Evolutionary conservation across 2,113 vertebrate genomes (phyloP), one percentile per base, ranked within the genome.

Genomic region (Climacteris rufus): DNA sequence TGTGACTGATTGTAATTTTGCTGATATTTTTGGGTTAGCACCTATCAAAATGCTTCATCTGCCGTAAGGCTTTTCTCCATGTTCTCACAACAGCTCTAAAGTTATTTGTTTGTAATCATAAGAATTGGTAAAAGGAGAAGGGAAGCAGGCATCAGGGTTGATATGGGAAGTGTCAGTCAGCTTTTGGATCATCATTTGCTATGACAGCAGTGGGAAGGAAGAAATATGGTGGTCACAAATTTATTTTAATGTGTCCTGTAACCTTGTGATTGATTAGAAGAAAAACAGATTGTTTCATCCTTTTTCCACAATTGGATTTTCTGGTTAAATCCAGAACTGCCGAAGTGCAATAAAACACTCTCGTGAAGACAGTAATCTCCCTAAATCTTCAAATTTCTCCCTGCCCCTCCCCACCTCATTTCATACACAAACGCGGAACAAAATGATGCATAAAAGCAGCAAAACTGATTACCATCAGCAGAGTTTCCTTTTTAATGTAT

Each of bases 391-490:
- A 68, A 7, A 71, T 92, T 89, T 79, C 40, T n/a, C 39, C 35
- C 50, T 50, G 40, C 24, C 4, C 64, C 56, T 79, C 27, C 24
- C 13, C 50, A 57, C 66, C 65, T 82, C 61, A 95, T 91, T 94
- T 92, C 84, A 91, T 89, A 94, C 83, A 91, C 91, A 95, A 96
- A 96, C 87, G 87, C 0, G 0, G 74, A 93, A 84, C 25, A 92
- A 94, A 95, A 89, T 78, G 77, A 84, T 95, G 88, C 74, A 92
- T 96, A 96, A 96, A 95, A 94, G 76, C 86, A 92, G 83, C 60
- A 95, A 94, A 96, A 96, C 90, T 97, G 94, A 96, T 96, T 95
- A 94, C 83, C 92, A 93, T 95, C 96, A 95, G 96, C 95, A 97
- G 90, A 96, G 72, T 95, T 96, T 95, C 72, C 80, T 84, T 96